Evolutionary conservation across 35 echinoderm and acorn worm species (phyloP).

Genomic region (Nesometra sesokonis): DNA sequence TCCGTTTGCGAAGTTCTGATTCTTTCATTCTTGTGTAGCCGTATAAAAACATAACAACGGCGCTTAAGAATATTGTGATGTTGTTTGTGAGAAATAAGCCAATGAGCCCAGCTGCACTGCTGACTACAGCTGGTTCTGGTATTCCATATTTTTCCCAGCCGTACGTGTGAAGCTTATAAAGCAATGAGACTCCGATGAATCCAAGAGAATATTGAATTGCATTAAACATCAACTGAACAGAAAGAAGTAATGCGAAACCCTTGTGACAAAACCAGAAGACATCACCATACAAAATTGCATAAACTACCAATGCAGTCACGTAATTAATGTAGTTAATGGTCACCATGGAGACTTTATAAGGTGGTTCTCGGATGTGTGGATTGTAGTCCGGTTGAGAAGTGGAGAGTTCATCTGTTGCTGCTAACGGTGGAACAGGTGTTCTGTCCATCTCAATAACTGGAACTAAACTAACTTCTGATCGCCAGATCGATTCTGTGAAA

Average conservation of each 20-base stretch:
- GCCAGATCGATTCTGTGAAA: not conserved
- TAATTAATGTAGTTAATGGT: conserved; percentile 96
- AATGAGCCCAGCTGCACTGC: conserved; percentile 27
- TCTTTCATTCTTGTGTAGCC: conserved; percentile 59
- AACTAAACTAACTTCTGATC: not conserved
- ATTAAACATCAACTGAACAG: conserved; percentile 71
- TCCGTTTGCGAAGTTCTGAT: conserved; percentile 25
- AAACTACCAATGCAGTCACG: conserved; percentile 71
- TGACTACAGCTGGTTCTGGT: conserved; percentile 19
- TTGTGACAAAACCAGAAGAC: conserved; percentile 93
- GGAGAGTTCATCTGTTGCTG: not conserved
- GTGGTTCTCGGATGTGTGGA: not conserved
- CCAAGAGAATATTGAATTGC: conserved; percentile 69
- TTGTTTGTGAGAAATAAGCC: conserved; percentile 63
- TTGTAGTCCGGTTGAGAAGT: not conserved
- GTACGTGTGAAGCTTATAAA: conserved; percentile 82
- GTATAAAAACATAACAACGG: conserved; percentile 68
- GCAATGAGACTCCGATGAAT: conserved; percentile 68
- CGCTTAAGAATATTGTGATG: conserved; percentile 72
- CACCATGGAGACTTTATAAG: conserved; percentile 68
- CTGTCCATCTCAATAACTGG: not conserved
- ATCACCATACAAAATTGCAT: conserved; percentile 80
- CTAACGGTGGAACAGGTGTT: not conserved
- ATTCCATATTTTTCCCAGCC: conserved; percentile 61
- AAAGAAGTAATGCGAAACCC: conserved; percentile 72